A percentile compares a stretch with the other conserved stretches of the same genome.
Evolutionary conservation across 2,113 vertebrate species (phyloP).

Genomic region (Calidris pugnax): DNA sequence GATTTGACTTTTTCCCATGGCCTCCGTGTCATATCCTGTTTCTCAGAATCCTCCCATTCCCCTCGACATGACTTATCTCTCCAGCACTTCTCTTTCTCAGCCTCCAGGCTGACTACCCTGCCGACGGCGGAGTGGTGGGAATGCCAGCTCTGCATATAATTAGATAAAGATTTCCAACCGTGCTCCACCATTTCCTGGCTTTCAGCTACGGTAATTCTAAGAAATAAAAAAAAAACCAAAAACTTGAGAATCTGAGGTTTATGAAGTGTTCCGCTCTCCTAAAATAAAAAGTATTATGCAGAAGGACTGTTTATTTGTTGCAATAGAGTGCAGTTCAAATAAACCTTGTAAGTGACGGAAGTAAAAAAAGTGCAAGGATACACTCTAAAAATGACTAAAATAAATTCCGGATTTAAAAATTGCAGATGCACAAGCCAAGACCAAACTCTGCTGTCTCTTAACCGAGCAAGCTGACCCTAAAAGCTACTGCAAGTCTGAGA

Average conservation of each 20-base stretch:
- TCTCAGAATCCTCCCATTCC: constrained; percentile 45
- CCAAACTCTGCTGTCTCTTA: neutral
- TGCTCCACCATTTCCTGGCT: neutral
- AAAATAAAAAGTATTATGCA: neutral
- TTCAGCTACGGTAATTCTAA: neutral
- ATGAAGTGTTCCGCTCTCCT: neutral
- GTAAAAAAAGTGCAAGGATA: neutral
- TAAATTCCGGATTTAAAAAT: neutral
- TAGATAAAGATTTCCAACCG: neutral
- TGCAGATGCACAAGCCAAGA: neutral
- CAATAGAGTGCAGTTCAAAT: neutral
- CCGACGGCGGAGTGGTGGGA: neutral
- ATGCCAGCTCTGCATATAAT: neutral
- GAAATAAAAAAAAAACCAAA: neutral
- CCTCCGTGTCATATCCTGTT: constrained; percentile 62
- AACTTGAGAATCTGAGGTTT: neutral
- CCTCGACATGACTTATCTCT: constrained; percentile 53
- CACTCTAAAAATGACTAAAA: neutral
- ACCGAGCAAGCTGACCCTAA: neutral
- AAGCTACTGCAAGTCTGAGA: neutral
- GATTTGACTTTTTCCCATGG: constrained; percentile 47
- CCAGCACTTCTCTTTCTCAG: constrained; percentile 30
- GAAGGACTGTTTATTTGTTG: constrained; percentile 4
- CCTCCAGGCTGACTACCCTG: neutral
- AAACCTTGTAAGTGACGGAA: neutral